These are phyloP conservation scores for Trematocara unimaculatum DNA, from an alignment of 2,113 vertebrate genomes.

Conservation along the genomic window DNA sequence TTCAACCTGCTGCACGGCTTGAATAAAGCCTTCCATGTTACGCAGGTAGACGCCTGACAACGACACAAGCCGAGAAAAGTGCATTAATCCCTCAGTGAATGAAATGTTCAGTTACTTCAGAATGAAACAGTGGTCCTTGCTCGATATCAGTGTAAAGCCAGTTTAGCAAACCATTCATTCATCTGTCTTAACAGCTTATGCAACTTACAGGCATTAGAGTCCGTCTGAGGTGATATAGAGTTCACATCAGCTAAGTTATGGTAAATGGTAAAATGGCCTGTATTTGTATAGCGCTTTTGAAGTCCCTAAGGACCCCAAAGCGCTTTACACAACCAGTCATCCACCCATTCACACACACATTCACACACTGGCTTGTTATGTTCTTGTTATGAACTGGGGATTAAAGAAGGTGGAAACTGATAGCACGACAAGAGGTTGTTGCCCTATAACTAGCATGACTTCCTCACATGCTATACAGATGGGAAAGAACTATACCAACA, in stretches of 20 bases:
- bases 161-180: background rate
- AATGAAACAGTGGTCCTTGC: background rate
- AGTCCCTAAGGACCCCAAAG: too few species aligned
- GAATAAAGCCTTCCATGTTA: conserved; percentile 72
- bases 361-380: too few species aligned
- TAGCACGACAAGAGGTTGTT: background rate
- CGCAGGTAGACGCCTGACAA: conserved; percentile 56
- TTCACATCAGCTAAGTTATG: background rate
- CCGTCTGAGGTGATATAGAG: background rate
- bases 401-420: background rate
- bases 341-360: too few species aligned
- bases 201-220: background rate
- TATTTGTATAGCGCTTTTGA: too few species aligned
- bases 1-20: conserved; percentile 69
- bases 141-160: background rate
- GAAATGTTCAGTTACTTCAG: background rate
- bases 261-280: too few species aligned
- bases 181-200: background rate
- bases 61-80: background rate
- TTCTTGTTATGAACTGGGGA: fast-evolving
- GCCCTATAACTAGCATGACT: background rate
- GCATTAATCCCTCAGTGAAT: background rate
- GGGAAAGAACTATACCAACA: background rate
- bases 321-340: too few species aligned
- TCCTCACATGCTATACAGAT: background rate